Evolutionary conservation across 2,113 vertebrate species (phyloP), one percentile per base, ranked within the genome.

Genomic region (Pholis gunnellus): DNA sequence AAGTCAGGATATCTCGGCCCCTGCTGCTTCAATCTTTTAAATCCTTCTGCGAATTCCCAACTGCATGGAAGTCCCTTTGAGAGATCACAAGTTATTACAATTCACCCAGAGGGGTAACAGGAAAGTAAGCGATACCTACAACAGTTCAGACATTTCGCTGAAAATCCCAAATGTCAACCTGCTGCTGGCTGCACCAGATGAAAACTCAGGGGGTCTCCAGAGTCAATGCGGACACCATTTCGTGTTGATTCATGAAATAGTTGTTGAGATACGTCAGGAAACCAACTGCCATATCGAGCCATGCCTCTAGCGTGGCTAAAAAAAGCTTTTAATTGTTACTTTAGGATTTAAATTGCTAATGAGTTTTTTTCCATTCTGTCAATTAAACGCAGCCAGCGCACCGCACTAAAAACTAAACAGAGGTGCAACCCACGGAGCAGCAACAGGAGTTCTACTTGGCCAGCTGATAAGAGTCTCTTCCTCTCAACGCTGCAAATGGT

Each of bases 371-470:
- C 25, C 57, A 48, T 63, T 63, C 18, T 7, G 29, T 66, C 18
- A 69, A 52, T 75, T 60, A 25, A 78, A 66, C 22, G 20, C n/a
- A 68, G 42, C 44, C 34, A 25, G 29, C 8, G 42, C 22, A 17
- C 15, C 25, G 36, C 52, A 20, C 5, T 38, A 20, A 67, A 65
- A 80, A 42, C 29, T 15, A 54, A 66, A 66, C 14, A n/a, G 5
- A 31, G 48, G 29, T 65, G 61, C 40, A 42, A 34, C n/a, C 83
- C 71, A 46, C 68, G 40, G 52, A 79, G 74, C 72, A 70, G 59
- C 54, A 72, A 60, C 67, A 42, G 18, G 63, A n/a, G 52, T 27
- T 75, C 77, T 66, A 81, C 83, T 48, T 84, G 91, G 75, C 72
- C 22, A 0, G 17, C 2, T 74, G 82, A 89, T 74, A 71, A 17